Evolutionary conservation across 2,888 invertebrate genomes (phyloP).

Genomic region (Pardosa pseudoannulata): DNA sequence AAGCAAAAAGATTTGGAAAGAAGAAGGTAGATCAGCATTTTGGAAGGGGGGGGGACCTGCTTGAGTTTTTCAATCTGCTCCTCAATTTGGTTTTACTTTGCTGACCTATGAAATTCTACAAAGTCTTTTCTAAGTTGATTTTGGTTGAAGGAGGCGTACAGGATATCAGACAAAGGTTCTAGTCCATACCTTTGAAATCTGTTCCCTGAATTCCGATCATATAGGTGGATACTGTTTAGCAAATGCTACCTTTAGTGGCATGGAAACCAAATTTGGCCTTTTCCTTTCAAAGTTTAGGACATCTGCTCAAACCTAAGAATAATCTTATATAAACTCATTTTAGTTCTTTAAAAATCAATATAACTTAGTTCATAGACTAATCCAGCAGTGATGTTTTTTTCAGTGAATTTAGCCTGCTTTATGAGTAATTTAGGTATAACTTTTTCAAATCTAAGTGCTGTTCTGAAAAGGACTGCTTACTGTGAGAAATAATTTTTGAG

Average conservation of each 20-base stretch:
- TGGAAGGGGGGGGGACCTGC: no score
- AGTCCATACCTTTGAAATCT: conserved; percentile 80
- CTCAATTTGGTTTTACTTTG: no score
- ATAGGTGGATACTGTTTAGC: conserved; percentile 98
- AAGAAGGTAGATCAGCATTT: no score
- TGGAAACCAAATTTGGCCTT: conserved; percentile 98
- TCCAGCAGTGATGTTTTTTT: conserved; percentile 38
- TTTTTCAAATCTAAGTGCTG: not conserved
- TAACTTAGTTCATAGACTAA: conserved; percentile 59
- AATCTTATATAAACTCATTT: conserved; percentile 28
- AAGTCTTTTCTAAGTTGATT: no score
- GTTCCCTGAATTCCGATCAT: conserved; percentile 90
- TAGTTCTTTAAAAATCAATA: conserved; percentile 39
- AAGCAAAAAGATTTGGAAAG: no score
- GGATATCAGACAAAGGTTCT: conserved; percentile 90
- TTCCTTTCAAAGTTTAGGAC: conserved; percentile 84
- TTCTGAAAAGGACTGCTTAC: not conserved
- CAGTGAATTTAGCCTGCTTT: conserved; percentile 35
- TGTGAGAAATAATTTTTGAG: not conserved
- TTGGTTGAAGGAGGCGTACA: conserved; percentile 90
- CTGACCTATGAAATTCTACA: no score
- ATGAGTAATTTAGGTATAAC: conserved; percentile 12
- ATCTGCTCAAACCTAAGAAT: conserved; percentile 10
- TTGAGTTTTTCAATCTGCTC: no score
- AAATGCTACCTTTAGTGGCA: conserved; percentile 94